Evolutionary conservation across 2,888 invertebrate genomes (phyloP), one percentile per base, ranked within the genome.

Genomic region (Linnaemya vulpina): DNA sequence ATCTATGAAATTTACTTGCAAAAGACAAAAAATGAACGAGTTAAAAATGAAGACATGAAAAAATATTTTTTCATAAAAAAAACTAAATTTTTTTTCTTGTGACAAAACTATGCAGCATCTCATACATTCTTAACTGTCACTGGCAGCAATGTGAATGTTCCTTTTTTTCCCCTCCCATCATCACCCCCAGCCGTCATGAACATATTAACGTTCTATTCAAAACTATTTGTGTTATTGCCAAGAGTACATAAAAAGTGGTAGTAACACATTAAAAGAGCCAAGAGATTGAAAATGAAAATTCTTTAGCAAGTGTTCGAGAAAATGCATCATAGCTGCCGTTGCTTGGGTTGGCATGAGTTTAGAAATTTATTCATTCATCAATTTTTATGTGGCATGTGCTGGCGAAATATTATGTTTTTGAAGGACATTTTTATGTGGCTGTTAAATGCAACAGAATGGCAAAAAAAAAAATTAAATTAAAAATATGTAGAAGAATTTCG

Each of bases 11-110:
- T 70, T 85, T 63, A 53, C 77, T 81, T 35, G 38, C 67, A 85
- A 76, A 74, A 55, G 58, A 75, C 49, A 78, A 74, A 53, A 82
- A 78, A 73, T 67, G 65, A 82, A 79, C 38, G 67, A 75, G 75
- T 35, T 73, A 58, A 83, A 75, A 75, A 82, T 82, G 67, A 85
- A 82, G 82, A 85, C 53, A 82, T 85, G 78, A 30, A n/a, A n/a
- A n/a, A n/a, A n/a, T 65, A 78, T 65, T 70, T 81, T 77, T 81
- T 63, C 7, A 49, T n/a, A 38, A 35, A 65, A 30, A 30, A 30
- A 3, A 5, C 51, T 7, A n/a, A 58, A 20, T 40, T 22, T 67
- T 60, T 77, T 20, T 30, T n/a, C n/a, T 67, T 68, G 40, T 43
- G 25, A 35, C 65, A 43, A 81, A 68, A 43, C 51, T 70, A 58